phyloP scores from a whole-genome alignment of 2,113 vertebrate species.

The Nycticryphes semicollaris region DNA sequence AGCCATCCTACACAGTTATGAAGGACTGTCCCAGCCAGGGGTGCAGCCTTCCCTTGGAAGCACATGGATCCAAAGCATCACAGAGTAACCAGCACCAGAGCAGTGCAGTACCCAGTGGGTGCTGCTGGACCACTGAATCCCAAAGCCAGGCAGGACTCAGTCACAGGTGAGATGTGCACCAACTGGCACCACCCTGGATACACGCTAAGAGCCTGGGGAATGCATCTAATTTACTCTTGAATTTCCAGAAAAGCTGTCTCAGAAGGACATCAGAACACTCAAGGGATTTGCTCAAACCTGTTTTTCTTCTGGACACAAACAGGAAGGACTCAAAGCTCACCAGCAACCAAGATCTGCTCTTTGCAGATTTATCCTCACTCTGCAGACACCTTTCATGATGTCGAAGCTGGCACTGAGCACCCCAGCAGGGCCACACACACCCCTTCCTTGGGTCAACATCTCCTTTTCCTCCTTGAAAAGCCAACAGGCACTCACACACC shows the following conservation, averaged over 20 bases:
- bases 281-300: neutral
- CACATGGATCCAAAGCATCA: neutral
- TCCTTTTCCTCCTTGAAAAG: neutral
- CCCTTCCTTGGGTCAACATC: neutral
- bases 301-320: rapidly evolving
- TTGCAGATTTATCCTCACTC: neutral
- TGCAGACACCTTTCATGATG: neutral
- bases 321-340: neutral
- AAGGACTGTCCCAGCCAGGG: neutral
- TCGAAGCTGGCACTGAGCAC: neutral
- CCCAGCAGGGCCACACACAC: rapidly evolving
- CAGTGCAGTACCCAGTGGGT: rapidly evolving
- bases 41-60: neutral
- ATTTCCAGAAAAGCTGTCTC: neutral
- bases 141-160: neutral
- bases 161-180: neutral
- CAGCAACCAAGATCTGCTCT: neutral
- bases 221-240: neutral
- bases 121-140: neutral
- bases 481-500: rapidly evolving
- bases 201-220: neutral
- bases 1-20: rapidly evolving
- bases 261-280: neutral
- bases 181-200: neutral
- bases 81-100: neutral